phyloP scores from a whole-genome alignment of 2,888 invertebrate genomes.

The Pharmacophagus antenor region DNA sequence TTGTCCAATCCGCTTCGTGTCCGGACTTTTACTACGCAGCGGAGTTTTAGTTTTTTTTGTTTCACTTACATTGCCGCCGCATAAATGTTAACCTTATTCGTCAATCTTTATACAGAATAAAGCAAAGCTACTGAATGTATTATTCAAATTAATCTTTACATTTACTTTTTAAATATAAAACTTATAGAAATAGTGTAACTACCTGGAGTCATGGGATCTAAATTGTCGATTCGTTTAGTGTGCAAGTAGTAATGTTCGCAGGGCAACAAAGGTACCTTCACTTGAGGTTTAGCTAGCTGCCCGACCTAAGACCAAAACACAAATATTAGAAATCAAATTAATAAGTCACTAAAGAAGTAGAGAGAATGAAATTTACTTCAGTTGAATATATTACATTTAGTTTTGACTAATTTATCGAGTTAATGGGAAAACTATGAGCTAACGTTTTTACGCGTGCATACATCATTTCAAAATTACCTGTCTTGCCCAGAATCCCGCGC shows the following conservation, averaged over 20 bases:
- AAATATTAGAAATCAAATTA: neutral
- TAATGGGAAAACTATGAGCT: neutral
- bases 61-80: no score
- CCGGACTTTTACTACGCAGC: no score
- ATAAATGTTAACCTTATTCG: no score
- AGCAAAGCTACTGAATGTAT: no score
- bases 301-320: conserved; percentile 81
- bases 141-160: no score
- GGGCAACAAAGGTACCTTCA: conserved; percentile 94
- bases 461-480: conserved; percentile 61
- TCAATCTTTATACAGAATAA: no score
- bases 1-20: no score
- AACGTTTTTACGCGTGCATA: no score
- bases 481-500: conserved; percentile 97
- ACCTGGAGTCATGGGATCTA: conserved; percentile 92
- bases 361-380: neutral
- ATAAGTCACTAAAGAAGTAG: neutral
- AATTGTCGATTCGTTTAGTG: conserved; percentile 88
- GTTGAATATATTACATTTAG: neutral
- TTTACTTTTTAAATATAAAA: no score
- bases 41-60: no score
- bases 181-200: conserved; percentile 32
- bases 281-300: conserved; percentile 89
- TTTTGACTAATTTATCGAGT: neutral
- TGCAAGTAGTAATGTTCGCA: conserved; percentile 96